Conservation (phyloP, 2,888 invertebrate species). For the Andrena flavipes region DNA sequence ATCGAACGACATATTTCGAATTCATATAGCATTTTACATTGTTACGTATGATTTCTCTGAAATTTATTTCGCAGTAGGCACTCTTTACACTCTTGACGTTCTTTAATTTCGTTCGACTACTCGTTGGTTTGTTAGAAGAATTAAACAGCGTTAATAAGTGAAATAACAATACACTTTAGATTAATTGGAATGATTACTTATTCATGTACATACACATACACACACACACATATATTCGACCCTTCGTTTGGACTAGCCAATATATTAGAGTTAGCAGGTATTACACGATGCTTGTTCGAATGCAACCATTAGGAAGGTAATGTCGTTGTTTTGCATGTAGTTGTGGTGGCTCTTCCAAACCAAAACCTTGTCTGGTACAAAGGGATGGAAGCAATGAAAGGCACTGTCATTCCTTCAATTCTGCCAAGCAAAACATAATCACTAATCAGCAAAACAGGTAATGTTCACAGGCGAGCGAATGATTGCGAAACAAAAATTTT, state of each 20-base stretch:
- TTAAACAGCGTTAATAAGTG: neutral
- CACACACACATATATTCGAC: neutral
- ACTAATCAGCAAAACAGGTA: constrained; percentile 83
- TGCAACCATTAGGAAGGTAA: constrained; percentile 80
- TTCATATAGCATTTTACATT: neutral
- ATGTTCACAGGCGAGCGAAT: constrained; percentile 56
- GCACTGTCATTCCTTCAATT: constrained; percentile 86
- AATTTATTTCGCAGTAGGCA: constrained; percentile 21
- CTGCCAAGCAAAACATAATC: constrained; percentile 85
- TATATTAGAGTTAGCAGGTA: constrained; percentile 52
- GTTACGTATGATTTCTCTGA: neutral
- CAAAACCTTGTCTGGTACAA: constrained; percentile 89
- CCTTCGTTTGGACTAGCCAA: constrained; percentile 27
- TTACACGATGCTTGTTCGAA: constrained; percentile 75
- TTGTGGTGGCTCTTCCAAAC: constrained; percentile 88
- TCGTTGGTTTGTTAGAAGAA: neutral
- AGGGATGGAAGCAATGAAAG: constrained; percentile 86
- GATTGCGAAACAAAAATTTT: constrained; percentile 54
- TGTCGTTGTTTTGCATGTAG: constrained; percentile 85
- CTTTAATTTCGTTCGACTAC: neutral
- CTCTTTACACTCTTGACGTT: neutral
- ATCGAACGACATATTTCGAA: neutral
- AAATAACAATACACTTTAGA: neutral
- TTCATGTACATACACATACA: constrained; percentile 39
- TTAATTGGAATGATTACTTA: constrained; percentile 11